Evolutionary conservation across 2,888 invertebrate genomes (phyloP).

Genomic region (Dryomyza anilis): DNA sequence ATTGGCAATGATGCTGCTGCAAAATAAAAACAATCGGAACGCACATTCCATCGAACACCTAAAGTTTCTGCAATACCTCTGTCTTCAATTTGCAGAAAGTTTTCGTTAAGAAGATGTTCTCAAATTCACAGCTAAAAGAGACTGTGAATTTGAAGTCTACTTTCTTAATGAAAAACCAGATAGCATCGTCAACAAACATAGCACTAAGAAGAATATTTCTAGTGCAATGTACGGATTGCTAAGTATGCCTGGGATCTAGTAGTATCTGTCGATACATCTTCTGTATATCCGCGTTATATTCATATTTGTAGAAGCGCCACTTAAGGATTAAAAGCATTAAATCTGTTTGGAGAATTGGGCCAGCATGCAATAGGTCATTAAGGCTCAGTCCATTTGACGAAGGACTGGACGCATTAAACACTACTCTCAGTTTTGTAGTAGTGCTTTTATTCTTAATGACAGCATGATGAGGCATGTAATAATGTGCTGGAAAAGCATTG

Average conservation of each 20-base stretch:
- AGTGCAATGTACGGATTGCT: neutral
- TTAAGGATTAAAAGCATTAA: no score
- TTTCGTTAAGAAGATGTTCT: neutral
- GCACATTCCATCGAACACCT: neutral
- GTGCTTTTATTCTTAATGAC: no score
- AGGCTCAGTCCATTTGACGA: slow-evolving; percentile 18
- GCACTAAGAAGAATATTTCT: neutral
- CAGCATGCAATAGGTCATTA: slow-evolving; percentile 4
- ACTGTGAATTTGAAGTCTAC: no score
- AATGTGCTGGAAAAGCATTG: no score
- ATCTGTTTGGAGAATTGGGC: no score
- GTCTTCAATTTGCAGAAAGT: no score
- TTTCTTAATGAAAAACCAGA: neutral
- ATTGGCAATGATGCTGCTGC: no score
- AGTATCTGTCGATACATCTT: no score
- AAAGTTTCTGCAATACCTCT: neutral
- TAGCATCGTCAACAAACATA: neutral
- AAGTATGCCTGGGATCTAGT: slow-evolving; percentile 30
- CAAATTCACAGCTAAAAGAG: no score
- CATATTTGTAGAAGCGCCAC: slow-evolving; percentile 24
- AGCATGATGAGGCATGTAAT: no score
- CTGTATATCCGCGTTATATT: slow-evolving; percentile 34
- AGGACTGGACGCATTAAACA: slow-evolving; percentile 34
- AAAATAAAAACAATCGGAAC: neutral
- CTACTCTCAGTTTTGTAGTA: no score